Base-by-base conservation (phyloP, 2,888 invertebrate genomes). In the Plemyria rubiginata region DNA sequence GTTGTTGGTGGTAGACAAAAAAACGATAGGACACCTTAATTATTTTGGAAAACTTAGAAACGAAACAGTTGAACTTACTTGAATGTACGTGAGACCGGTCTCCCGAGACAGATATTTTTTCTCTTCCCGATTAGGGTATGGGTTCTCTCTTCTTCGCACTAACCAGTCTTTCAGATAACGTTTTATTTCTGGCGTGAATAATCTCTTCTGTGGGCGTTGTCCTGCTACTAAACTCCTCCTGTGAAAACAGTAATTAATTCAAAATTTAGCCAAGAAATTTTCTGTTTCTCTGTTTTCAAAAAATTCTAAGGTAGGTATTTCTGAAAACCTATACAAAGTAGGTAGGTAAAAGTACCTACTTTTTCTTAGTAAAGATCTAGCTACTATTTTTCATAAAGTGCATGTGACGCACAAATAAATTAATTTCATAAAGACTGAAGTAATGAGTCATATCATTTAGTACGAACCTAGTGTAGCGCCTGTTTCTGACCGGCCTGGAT, bases 141-240 rank as follows among this genome's bases (percentile, higher is more conserved):
- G 96, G 82, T 96, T 96, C 70, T 96, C 96, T 80, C 96, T 93
- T 72, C 96, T 92, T 48, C 96, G 90, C 13, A 96, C 94, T 12
- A 96, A 90, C 96, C 96, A 96, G 77, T 96, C 96, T 86, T 96
- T 96, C 28, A 96, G 90, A 87, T 94, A 95, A 67, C 95, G 93
- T 79, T 96, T 96, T 74, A 96, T 96, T 92, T 96, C 96, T 60
- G 96, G 96, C 9, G 96, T 96, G 82, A 96, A 96, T 28, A 96
- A 92, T 67, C 96, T 93, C 80, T 96, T 96, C 54, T 95, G 94
- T 38, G 95, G 95, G 50, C 96, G 94, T 76, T 93, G 94, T 55
- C 95, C 95, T 49, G 94, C 94, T 7, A 93, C 93, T 78, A 93
- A 92, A 68, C 91, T 91, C 80, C 94, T 89, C 76, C 94, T 94